These are phyloP conservation scores for Sebastes matsubarae DNA, from an alignment of 2,797 vertebrate species.

Conservation along the genomic window DNA sequence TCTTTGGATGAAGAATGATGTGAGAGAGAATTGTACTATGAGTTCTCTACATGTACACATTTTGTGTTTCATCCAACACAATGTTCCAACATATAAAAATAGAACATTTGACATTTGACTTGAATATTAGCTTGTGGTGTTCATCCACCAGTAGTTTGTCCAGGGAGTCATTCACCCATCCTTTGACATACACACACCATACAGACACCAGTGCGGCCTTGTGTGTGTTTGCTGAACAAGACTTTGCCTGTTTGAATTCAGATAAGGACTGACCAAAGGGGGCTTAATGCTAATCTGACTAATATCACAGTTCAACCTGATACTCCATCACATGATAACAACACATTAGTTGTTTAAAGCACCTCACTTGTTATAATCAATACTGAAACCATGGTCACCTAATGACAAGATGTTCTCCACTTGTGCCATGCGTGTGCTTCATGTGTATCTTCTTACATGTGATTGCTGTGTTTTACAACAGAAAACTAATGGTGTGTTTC, in stretches of 20 bases:
- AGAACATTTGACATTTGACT: too few species aligned
- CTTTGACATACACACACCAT: background rate
- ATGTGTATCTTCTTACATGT: background rate
- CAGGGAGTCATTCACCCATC: constrained; percentile 17
- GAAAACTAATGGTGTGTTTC: constrained; percentile 39
- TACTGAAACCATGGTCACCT: background rate
- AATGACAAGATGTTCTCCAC: background rate
- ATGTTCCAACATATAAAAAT: background rate
- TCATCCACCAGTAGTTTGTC: background rate
- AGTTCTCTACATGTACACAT: background rate
- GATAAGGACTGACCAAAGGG: constrained; percentile 62
- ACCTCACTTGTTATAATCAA: constrained; percentile 1
- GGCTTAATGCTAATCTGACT: constrained; percentile 30
- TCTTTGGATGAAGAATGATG: constrained; percentile 65
- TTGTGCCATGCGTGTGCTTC: background rate
- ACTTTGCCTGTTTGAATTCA: constrained; percentile 50
- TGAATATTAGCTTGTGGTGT: background rate
- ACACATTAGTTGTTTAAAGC: background rate
- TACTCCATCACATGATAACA: background rate
- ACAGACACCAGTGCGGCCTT: constrained; percentile 10
- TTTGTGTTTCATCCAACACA: background rate
- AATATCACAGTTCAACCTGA: constrained; percentile 12
- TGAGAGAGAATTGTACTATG: background rate
- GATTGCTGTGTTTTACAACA: constrained; percentile 32
- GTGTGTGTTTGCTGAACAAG: constrained; percentile 52